Percentiles rank a stretch among this genome's conserved stretches.
phyloP scores from a whole-genome alignment of 2,113 vertebrate species.

The Clupea harengus region DNA sequence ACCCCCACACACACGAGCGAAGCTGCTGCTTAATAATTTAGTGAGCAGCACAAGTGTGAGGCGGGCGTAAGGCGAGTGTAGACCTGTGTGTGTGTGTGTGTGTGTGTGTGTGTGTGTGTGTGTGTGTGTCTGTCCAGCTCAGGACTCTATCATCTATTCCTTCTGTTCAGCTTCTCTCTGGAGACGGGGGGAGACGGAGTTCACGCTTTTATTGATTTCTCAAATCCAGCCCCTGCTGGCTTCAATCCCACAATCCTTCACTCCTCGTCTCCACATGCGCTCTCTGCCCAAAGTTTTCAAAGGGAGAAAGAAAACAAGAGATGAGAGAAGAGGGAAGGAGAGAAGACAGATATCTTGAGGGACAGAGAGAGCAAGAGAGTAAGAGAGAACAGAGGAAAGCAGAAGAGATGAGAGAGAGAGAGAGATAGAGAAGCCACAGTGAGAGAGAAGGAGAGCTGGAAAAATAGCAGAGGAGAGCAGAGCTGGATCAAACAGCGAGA shows the following conservation, averaged over 20 bases:
- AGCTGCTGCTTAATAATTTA: conserved; percentile 66
- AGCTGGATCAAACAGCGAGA: too few species aligned
- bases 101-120: conserved; percentile 48
- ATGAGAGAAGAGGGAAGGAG: too few species aligned
- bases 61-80: neutral
- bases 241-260: conserved; percentile 50
- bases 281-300: conserved; percentile 19
- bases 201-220: conserved; percentile 55
- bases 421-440: too few species aligned
- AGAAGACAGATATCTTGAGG: too few species aligned
- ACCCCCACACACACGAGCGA: conserved; percentile 23
- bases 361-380: too few species aligned
- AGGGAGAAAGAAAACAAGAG: neutral
- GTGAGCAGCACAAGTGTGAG: too few species aligned
- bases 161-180: conserved; percentile 60
- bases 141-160: conserved; percentile 68
- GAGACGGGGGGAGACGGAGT: conserved; percentile 51
- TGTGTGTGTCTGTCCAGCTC: conserved; percentile 47
- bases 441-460: too few species aligned
- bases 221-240: conserved; percentile 44
- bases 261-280: too few species aligned
- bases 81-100: conserved; percentile 3
- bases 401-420: too few species aligned
- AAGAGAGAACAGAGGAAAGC: too few species aligned
- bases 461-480: too few species aligned